Conservation (phyloP, 2,797 vertebrate species). For the Urocyon cinereoargenteus region DNA sequence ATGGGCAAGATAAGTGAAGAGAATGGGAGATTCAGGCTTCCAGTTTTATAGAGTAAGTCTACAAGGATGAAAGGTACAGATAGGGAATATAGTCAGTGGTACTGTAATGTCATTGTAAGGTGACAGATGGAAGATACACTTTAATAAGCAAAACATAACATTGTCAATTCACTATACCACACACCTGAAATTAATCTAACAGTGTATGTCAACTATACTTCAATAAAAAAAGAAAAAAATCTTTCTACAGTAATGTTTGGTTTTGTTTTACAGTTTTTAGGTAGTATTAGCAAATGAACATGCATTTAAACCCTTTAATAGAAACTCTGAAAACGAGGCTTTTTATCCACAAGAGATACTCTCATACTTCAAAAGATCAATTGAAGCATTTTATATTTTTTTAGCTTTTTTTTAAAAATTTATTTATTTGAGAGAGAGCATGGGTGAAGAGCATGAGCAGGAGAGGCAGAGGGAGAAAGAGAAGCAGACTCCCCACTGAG, state of each 20-base stretch:
- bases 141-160: neutral
- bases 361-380: conserved; percentile 41
- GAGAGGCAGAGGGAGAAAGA: too few species aligned
- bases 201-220: neutral
- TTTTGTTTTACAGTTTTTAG: neutral
- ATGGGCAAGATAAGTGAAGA: neutral
- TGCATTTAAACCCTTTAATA: neutral
- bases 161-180: neutral
- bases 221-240: neutral
- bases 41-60: neutral
- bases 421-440: too few species aligned
- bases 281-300: neutral
- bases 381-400: conserved; percentile 23
- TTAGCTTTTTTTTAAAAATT: too few species aligned
- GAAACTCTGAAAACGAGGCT: neutral
- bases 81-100: neutral
- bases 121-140: neutral
- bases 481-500: too few species aligned
- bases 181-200: neutral
- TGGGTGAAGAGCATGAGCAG: too few species aligned
- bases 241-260: neutral
- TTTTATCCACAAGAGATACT: neutral
- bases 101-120: neutral
- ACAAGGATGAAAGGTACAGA: neutral
- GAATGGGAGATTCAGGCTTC: neutral